Conservation (phyloP, 2,888 invertebrate genomes). For the Antheraea assamensis region DNA sequence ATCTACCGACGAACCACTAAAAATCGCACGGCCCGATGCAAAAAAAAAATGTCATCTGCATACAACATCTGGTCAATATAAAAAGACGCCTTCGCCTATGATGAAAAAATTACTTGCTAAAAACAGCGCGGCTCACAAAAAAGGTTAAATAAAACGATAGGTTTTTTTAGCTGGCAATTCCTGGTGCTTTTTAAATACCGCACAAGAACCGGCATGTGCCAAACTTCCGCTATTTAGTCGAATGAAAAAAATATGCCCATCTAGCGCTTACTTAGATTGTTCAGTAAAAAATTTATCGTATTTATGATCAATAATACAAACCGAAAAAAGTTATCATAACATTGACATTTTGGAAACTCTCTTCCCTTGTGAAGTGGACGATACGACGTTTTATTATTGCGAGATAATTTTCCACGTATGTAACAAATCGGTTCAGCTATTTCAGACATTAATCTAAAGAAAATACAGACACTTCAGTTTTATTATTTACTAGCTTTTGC, state of each 20-base stretch:
- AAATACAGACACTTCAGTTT: too few species aligned
- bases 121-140: constrained; percentile 57
- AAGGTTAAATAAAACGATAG: constrained; percentile 55
- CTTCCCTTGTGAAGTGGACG: not conserved
- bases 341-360: not conserved
- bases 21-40: constrained; percentile 66
- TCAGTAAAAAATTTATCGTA: constrained; percentile 17
- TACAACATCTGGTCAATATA: constrained; percentile 76
- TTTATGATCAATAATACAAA: not conserved
- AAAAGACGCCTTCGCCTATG: constrained; percentile 60
- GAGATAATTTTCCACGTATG: too few species aligned
- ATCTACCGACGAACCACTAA: constrained; percentile 68
- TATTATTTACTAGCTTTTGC: too few species aligned
- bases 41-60: constrained; percentile 80
- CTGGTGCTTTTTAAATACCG: constrained; percentile 50
- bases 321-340: not conserved
- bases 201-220: constrained; percentile 66
- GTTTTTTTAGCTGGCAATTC: constrained; percentile 54
- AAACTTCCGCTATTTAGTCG: constrained; percentile 55
- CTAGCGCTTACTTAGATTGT: constrained; percentile 20
- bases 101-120: constrained; percentile 67
- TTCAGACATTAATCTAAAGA: too few species aligned
- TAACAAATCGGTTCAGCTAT: too few species aligned
- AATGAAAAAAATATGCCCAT: constrained; percentile 24
- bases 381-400: too few species aligned